These are phyloP conservation scores for Pyxicephalus adspersus DNA, from an alignment of 2,113 vertebrate genomes.

Conservation along the genomic window DNA sequence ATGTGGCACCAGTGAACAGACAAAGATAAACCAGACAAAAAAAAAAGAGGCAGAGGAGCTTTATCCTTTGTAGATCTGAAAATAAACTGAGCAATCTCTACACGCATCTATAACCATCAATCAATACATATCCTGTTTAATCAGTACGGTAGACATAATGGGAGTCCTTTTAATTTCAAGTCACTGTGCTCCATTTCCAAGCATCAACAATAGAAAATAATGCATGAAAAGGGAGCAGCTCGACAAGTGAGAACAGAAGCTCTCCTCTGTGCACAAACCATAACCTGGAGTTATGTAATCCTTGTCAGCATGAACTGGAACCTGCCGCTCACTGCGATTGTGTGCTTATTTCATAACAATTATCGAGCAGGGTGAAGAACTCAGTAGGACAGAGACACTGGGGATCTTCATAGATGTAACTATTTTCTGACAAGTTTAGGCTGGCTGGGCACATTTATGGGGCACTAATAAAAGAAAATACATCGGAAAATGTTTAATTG, in stretches of 20 bases:
- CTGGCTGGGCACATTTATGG: neutral
- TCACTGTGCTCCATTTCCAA: constrained; percentile 62
- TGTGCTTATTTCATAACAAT: constrained; percentile 57
- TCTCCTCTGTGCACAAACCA: constrained; percentile 35
- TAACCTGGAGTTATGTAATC: constrained; percentile 50
- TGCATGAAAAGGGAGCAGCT: neutral
- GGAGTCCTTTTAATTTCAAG: constrained; percentile 62
- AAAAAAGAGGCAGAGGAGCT: no score
- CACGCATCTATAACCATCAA: neutral
- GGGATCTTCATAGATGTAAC: neutral
- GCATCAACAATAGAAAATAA: constrained; percentile 65
- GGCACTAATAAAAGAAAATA: no score
- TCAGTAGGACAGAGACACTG: no score
- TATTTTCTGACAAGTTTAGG: neutral
- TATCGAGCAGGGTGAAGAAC: constrained; percentile 37
- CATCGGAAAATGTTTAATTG: no score
- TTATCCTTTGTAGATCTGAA: no score
- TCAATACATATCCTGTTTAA: constrained; percentile 13
- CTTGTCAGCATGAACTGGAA: constrained; percentile 55
- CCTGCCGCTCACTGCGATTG: constrained; percentile 59
- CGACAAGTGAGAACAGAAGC: constrained; percentile 60
- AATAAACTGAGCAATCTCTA: no score
- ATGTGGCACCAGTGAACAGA: no score
- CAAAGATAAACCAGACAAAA: no score
- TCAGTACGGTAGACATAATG: constrained; percentile 69